Evolutionary conservation across 1,140 invertebrate genomes (phyloP), one percentile per base, ranked within the genome.

Genomic region (Lasioglossum albipes): DNA sequence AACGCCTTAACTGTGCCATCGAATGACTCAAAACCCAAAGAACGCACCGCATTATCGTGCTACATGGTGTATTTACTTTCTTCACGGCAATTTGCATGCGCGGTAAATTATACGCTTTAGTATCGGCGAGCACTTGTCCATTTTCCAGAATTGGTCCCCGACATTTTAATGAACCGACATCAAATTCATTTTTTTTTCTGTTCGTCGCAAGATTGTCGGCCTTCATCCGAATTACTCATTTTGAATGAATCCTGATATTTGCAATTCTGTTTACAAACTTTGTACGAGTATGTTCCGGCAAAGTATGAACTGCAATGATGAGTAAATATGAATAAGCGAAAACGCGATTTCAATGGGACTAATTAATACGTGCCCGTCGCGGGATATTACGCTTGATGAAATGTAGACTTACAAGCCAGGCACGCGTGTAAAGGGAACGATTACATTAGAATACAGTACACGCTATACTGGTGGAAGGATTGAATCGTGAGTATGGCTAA

Each of bases 361-460:
- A 45, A 45, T 45, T 9, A 45, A 7, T 10, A 45, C 42, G 42
- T 45, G 42, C 4, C 42, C 42, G 7, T 45, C 42, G 42, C 10
- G 42, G 5, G 10, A 54, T 4, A 22, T 31, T 16, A n/a, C 64
- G 18, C 41, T 18, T 45, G 54, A 74, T 74, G 68, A 85, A 83
- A 81, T 64, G 78, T 62, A 64, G 18, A 73, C 52, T 18, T 27
- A 12, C 42, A 9, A 12, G 10, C 22, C 59, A 66, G 70, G 81
- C 76, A 75, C 57, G 61, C 65, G 80, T 52, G 85, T 45, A 49
- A 20, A 87, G 69, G 74, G 77, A 80, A 74, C 75, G 64, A 13
- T 22, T 41, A 59, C 65, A 13, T 59, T 67, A 65, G 67, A 79
- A 59, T 77, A 83, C 76, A 75, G 69, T 82, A 68, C 64, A 18